These are phyloP conservation scores for Limnodromus scolopaceus DNA, from an alignment of 2,797 vertebrate genomes.

Conservation along the genomic window DNA sequence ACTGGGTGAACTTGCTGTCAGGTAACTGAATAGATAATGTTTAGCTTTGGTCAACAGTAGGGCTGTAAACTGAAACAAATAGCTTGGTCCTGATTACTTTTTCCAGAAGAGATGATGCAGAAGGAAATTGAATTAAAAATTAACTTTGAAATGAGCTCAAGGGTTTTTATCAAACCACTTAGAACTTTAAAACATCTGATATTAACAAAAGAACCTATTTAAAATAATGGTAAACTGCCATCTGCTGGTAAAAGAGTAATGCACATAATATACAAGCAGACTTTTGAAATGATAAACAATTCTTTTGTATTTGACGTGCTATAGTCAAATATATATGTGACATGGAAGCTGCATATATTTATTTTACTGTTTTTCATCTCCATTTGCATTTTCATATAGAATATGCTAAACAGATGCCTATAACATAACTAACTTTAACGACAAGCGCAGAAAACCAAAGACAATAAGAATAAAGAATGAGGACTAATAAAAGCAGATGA, in stretches of 20 bases:
- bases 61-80: not conserved
- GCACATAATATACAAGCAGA: not conserved
- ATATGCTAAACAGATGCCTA: constrained; percentile 65
- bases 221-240: constrained; percentile 74
- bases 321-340: not conserved
- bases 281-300: not conserved
- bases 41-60: not conserved
- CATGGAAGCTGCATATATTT: constrained; percentile 49
- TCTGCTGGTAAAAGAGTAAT: constrained; percentile 70
- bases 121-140: not conserved
- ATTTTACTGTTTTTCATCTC: constrained; percentile 31
- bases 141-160: not conserved
- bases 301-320: constrained; percentile 38
- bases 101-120: not conserved
- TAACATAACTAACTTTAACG: constrained; percentile 52
- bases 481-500: constrained; percentile 65
- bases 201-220: constrained; percentile 19
- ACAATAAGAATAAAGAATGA: constrained; percentile 67
- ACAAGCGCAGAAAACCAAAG: constrained; percentile 27
- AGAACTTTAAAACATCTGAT: not conserved
- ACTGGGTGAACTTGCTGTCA: not conserved
- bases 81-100: not conserved
- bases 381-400: constrained; percentile 62
- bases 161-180: not conserved
- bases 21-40: not conserved